Evolutionary conservation across 2,888 invertebrate genomes (phyloP).

Genomic region (Eumacrocentrus americanus): DNA sequence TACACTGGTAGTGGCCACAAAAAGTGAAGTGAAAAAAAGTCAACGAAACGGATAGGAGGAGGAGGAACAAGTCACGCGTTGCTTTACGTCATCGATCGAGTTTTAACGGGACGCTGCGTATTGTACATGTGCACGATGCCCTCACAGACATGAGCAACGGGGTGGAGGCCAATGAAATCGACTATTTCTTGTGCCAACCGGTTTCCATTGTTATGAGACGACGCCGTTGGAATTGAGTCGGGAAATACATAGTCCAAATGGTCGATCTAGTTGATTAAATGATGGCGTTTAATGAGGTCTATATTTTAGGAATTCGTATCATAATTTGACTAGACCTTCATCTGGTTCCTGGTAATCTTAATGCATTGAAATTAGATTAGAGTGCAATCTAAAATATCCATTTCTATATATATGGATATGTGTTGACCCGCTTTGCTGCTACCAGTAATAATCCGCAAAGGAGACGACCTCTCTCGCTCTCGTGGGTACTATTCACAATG

Average conservation of each 20-base stretch:
- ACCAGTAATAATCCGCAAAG: no score
- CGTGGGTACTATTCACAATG: not conserved
- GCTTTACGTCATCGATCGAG: not conserved
- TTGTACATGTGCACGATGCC: not conserved
- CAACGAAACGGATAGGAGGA: not conserved
- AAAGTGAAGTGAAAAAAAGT: not conserved
- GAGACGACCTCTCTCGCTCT: not conserved
- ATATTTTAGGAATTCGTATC: no score
- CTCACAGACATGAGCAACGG: not conserved
- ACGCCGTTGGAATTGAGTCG: constrained; percentile 1
- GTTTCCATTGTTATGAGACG: constrained; percentile 5
- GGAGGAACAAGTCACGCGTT: not conserved
- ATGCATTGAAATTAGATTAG: no score
- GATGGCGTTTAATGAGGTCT: no score
- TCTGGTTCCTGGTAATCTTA: no score
- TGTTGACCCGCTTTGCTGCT: no score
- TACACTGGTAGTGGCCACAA: not conserved
- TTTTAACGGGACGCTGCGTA: constrained; percentile 1
- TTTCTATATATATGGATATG: no score
- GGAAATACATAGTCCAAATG: not conserved
- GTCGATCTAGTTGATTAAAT: not conserved
- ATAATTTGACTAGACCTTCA: no score
- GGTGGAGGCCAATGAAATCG: constrained; percentile 6
- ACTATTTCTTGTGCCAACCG: constrained; percentile 9
- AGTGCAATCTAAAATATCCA: no score